Conservation (phyloP, 2,113 vertebrate genomes). For the Austrofundulus limnaeus region DNA sequence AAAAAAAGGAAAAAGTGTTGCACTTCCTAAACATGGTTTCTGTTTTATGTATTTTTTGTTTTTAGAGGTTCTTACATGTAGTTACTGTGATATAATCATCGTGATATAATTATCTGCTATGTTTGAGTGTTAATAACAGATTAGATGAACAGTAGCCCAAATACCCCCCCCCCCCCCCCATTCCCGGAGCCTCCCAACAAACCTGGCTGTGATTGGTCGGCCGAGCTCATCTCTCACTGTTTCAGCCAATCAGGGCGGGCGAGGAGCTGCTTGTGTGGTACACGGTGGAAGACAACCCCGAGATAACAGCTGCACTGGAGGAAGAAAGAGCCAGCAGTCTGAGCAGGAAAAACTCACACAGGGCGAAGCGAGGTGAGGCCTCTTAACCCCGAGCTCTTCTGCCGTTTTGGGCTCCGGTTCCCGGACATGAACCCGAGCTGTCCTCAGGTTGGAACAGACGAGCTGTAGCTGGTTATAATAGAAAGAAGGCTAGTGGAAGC, state of each 20-base stretch:
- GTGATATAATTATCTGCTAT: slow-evolving; percentile 26
- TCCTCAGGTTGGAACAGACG: slow-evolving; percentile 51
- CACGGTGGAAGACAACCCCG: slow-evolving; percentile 95
- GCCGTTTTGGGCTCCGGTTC: neutral
- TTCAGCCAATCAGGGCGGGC: slow-evolving; percentile 89
- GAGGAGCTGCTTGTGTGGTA: slow-evolving; percentile 95
- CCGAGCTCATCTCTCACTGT: slow-evolving; percentile 75
- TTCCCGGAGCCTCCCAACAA: slow-evolving; percentile 74
- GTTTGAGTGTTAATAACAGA: slow-evolving; percentile 38
- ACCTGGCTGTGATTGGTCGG: slow-evolving; percentile 80
- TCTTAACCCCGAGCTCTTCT: slow-evolving; percentile 2
- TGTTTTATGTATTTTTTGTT: neutral
- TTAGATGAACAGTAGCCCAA: slow-evolving; percentile 70
- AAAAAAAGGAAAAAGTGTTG: too few species aligned
- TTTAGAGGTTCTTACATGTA: neutral
- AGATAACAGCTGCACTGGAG: slow-evolving; percentile 96
- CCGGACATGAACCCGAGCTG: slow-evolving; percentile 13
- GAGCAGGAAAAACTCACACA: slow-evolving; percentile 84
- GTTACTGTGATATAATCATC: neutral
- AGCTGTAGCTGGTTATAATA: slow-evolving; percentile 45
- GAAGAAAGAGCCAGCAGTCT: slow-evolving; percentile 90
- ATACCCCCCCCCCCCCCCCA: slow-evolving; percentile 19
- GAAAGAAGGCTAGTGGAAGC: slow-evolving; percentile 52
- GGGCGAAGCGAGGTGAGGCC: slow-evolving; percentile 79
- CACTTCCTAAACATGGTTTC: neutral